These are phyloP conservation scores for Vireo griseus DNA, from an alignment of 2,797 vertebrate genomes.

Conservation along the genomic window DNA sequence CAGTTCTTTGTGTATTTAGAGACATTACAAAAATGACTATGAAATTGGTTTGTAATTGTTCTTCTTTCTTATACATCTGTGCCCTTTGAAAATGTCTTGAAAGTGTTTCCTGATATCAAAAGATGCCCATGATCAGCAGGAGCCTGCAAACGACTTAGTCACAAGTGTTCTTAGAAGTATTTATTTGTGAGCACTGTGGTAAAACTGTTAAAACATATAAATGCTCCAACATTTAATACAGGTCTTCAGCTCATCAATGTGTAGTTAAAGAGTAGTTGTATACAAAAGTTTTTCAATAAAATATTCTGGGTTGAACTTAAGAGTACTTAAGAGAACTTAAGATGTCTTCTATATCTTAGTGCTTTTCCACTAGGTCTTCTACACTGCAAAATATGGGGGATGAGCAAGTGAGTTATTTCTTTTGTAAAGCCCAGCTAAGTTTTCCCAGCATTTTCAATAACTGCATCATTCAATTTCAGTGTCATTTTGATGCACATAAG, in stretches of 20 bases:
- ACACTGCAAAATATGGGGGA: background rate
- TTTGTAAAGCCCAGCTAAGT: background rate
- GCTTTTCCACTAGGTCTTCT: background rate
- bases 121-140: rapidly evolving
- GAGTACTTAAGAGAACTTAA: too few relatives aligned
- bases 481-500: background rate
- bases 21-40: background rate
- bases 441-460: background rate
- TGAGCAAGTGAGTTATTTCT: background rate
- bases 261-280: background rate
- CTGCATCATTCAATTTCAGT: background rate
- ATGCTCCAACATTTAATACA: background rate
- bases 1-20: background rate
- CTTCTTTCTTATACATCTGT: background rate
- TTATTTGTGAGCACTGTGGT: background rate
- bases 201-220: background rate
- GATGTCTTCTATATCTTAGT: background rate
- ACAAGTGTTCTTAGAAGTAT: background rate
- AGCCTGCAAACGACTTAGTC: background rate
- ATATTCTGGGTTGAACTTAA: background rate
- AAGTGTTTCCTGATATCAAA: background rate
- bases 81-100: background rate
- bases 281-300: background rate
- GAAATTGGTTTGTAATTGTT: background rate
- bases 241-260: background rate